Evolutionary conservation across 1,140 invertebrate species (phyloP), one percentile per base, ranked within the genome.

Genomic region (Zophobas atratus): DNA sequence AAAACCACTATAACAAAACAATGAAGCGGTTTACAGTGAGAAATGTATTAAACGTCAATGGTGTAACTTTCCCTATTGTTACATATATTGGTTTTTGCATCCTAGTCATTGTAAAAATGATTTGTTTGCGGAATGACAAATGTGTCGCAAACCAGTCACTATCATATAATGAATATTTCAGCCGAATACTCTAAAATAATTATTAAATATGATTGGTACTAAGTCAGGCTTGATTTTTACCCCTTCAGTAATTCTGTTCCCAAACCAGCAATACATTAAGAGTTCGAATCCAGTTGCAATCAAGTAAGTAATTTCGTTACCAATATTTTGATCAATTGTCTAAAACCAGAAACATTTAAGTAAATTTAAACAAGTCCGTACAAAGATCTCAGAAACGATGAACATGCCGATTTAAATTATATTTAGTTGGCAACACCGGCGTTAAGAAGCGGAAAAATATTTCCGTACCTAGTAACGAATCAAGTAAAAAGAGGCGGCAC

Each of bases 51-150:
- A 85, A 80, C 35, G 82, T 80, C 32, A 85, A 77, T 5, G 83
- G 83, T 48, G 81, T 80, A 46, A 85, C 82, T 78, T 84, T 84
- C 33, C 82, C 84, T 75, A 85, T 85, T 2, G 84, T 81, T 32
- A 85, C 60, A 72, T 80, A 84, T 6, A 85, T 73, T 36, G 83
- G 83, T 48, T 70, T 76, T 73, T 80, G 63, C 80, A 84, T 82
- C 33, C 84, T 73, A 5, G 46, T 76, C 79, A 84, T 83, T 32
- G 83, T 83, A 8, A 85, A 70, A 6, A 83, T 48, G 79, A 85
- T 84, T 1, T 78, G 79, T 46, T 80, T 81, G 73, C 83, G 84
- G 48, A 82, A 84, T 56, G 78, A 63, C 1, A 38, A 6, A 73
- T 75, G 83, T 39, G 79, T 73, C 6, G 81, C 72, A 32, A 82